Evolutionary conservation across 2,113 vertebrate species (phyloP).

Genomic region (Sigmodon hispidus): DNA sequence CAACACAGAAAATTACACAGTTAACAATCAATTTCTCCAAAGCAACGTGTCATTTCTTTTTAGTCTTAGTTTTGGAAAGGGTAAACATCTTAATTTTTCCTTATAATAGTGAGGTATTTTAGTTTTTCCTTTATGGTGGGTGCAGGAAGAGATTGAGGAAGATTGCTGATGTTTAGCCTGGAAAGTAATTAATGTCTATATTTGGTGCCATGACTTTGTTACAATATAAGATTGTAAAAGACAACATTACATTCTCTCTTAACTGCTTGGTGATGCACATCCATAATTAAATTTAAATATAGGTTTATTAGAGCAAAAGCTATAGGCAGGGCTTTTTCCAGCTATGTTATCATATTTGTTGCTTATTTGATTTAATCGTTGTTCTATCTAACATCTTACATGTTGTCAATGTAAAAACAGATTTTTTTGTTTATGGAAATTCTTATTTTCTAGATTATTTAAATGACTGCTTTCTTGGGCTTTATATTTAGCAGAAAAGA

Average conservation of each 20-base stretch:
- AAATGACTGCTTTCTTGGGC: constrained; percentile 36
- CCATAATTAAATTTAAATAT: constrained; percentile 44
- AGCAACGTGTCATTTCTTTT: neutral
- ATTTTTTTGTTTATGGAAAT: constrained; percentile 22
- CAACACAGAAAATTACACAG: neutral
- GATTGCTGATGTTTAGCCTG: neutral
- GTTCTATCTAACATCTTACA: neutral
- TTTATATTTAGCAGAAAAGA: constrained; percentile 48
- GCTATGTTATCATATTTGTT: constrained; percentile 24
- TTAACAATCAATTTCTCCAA: neutral
- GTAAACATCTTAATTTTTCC: constrained; percentile 13
- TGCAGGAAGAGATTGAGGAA: neutral
- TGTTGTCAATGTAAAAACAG: neutral
- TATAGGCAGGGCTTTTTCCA: neutral
- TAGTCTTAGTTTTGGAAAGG: constrained; percentile 17
- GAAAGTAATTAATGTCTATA: neutral
- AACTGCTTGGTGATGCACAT: neutral
- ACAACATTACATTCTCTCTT: constrained; percentile 32
- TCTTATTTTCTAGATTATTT: constrained; percentile 38
- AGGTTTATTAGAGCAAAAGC: neutral
- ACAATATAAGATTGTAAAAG: neutral
- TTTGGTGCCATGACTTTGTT: neutral
- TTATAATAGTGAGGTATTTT: neutral
- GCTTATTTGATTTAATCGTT: constrained; percentile 33
- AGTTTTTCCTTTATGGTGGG: constrained; percentile 1